These are phyloP conservation scores for Parnassius mnemosyne DNA, from an alignment of 2,888 invertebrate species.

Conservation along the genomic window DNA sequence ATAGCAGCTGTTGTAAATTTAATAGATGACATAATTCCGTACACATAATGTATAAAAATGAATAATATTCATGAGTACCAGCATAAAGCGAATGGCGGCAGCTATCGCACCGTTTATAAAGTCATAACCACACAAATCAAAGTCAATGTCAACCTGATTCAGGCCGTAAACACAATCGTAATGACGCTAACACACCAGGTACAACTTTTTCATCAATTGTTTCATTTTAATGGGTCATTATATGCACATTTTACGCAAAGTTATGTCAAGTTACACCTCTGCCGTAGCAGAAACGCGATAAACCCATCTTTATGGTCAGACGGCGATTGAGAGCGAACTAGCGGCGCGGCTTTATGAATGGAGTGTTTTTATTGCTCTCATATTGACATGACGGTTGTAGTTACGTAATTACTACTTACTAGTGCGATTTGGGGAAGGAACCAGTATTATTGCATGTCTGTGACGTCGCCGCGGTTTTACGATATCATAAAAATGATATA, in stretches of 20 bases:
- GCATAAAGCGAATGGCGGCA: conserved; percentile 13
- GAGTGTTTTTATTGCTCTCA: conserved; percentile 73
- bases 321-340: conserved; percentile 73
- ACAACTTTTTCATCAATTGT: conserved; percentile 81
- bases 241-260: conserved; percentile 79
- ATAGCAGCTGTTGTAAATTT: too few relatives aligned
- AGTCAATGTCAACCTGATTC: conserved; percentile 79
- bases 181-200: conserved; percentile 76
- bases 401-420: conserved; percentile 72
- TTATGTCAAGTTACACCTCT: conserved; percentile 79
- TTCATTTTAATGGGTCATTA: conserved; percentile 80
- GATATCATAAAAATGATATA: conserved; percentile 76
- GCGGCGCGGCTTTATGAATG: conserved; percentile 71
- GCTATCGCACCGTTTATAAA: conserved; percentile 64
- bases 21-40: neutral
- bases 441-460: conserved; percentile 69
- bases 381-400: conserved; percentile 71
- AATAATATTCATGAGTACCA: neutral
- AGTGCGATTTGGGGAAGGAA: conserved; percentile 71
- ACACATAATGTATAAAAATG: conserved; percentile 3
- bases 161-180: conserved; percentile 77
- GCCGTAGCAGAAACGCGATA: conserved; percentile 74
- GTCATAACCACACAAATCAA: conserved; percentile 76
- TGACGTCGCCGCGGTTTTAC: conserved; percentile 67
- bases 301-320: conserved; percentile 76